Percentiles rank a stretch among this genome's conserved stretches.
Conservation (phyloP, 2,797 vertebrate species). For the Orientallactaga sibirica region DNA sequence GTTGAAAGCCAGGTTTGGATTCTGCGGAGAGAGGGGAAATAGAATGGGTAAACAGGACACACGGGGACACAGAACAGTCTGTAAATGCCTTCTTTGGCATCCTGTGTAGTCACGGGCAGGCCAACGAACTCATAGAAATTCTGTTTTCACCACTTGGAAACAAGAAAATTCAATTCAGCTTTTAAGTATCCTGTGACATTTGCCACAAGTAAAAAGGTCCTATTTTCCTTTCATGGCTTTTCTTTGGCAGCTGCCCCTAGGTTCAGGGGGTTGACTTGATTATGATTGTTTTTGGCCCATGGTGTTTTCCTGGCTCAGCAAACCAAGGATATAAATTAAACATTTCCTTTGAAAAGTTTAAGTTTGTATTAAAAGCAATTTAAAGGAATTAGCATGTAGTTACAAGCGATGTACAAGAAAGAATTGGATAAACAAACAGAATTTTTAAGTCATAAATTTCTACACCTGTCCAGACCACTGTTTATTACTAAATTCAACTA, state of each 20-base stretch:
- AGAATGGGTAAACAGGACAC: neutral
- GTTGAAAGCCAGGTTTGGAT: neutral
- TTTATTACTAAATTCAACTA: neutral
- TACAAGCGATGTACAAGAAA: constrained; percentile 5
- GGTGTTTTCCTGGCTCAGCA: neutral
- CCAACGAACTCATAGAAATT: neutral
- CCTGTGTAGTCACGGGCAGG: neutral
- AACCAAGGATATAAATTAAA: constrained; percentile 42
- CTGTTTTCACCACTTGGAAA: constrained; percentile 42
- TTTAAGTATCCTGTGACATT: neutral
- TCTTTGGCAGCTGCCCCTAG: neutral
- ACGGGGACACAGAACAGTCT: neutral
- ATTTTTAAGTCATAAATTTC: constrained; percentile 1
- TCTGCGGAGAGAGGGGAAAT: constrained; percentile 31
- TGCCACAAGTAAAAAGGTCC: neutral
- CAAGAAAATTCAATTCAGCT: constrained; percentile 25
- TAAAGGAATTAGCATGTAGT: constrained; percentile 7
- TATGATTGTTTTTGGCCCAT: neutral
- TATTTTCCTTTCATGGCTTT: constrained; percentile 14
- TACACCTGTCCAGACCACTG: neutral
- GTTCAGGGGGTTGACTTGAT: neutral
- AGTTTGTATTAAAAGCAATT: constrained; percentile 26
- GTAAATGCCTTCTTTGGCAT: neutral
- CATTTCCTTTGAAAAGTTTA: constrained; percentile 59
- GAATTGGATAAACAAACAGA: neutral